phyloP scores from a whole-genome alignment of 1,140 invertebrate species.

The Heliconius hermathena region DNA sequence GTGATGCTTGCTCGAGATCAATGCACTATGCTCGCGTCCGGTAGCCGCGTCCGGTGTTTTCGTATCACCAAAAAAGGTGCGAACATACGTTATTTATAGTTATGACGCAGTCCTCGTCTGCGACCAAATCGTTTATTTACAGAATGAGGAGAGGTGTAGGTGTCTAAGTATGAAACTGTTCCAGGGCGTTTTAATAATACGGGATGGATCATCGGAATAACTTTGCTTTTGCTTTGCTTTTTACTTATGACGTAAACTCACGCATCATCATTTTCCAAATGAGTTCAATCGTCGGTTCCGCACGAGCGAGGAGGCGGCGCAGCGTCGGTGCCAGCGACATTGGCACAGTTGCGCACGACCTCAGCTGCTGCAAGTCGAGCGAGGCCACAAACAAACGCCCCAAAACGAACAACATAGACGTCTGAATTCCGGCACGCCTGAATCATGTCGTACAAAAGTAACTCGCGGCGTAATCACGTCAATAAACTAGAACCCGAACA shows the following conservation, averaged over 20 bases:
- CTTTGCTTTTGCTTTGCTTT: constrained; percentile 13
- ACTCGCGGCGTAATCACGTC: constrained; percentile 25
- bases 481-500: constrained; percentile 28
- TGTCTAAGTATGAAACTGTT: constrained; percentile 32
- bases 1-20: constrained; percentile 65
- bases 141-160: constrained; percentile 60
- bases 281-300: constrained; percentile 62
- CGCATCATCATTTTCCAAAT: constrained; percentile 50
- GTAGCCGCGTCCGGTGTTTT: constrained; percentile 77
- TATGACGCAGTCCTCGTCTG: constrained; percentile 59
- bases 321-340: constrained; percentile 70
- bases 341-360: constrained; percentile 77
- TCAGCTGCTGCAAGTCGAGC: constrained; percentile 62
- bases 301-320: constrained; percentile 63
- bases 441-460: constrained; percentile 58
- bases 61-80: constrained; percentile 78
- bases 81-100: constrained; percentile 75
- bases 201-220: constrained; percentile 14
- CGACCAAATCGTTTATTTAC: constrained; percentile 62
- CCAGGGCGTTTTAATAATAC: constrained; percentile 16
- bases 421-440: constrained; percentile 71
- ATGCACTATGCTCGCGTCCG: constrained; percentile 68
- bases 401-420: constrained; percentile 64
- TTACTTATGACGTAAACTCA: constrained; percentile 36
- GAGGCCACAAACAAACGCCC: constrained; percentile 72